Evolutionary conservation across 2,797 vertebrate species (phyloP), one percentile per base, ranked within the genome.

Genomic region (Manis javanica): DNA sequence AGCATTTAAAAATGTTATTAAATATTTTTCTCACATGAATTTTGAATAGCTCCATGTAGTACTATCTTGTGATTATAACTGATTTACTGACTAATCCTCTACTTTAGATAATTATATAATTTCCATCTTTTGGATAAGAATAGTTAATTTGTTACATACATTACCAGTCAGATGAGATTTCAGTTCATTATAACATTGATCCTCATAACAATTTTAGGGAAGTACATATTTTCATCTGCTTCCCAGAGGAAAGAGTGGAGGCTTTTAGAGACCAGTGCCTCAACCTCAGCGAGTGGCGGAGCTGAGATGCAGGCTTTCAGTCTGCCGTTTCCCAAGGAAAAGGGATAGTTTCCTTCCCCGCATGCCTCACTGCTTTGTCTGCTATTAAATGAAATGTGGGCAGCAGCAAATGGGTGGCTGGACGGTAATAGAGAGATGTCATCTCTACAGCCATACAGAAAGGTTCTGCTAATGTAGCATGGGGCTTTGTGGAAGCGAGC

Each of bases 21-120:
- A 64, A 34, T 84, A 57, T 39, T 97, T 91, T 94, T 83, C 31
- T 91, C 39, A 94, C 37, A 49, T 87, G 29, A 79, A n/a, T 81
- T 84, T 87, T 85, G 2, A 68, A 53, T 23, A 29, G 34, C 23
- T 92, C 74, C 66, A 46, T 74, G 16, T 71, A 57, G 49, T 31
- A 86, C 11, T 57, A 8, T 53, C n/a, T 82, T 78, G 5, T 74
- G 29, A 53, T 91, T 94, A 3, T 78, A 79, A 63, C 14, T 87
- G 31, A 69, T 72, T 84, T 55, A 49, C 53, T 88, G 78, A 63
- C 18, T 12, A 74, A 87, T 51, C 19, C 10, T 16, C 39, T 86
- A 0, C 18, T 53, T 34, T 59, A 51, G 55, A 37, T 92, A 61
- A 51, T 93, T 84, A 51, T 34, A 85, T 59, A 61, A 1, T 85